phyloP scores from a whole-genome alignment of 2,113 vertebrate genomes.

The Tenrec ecaudatus region DNA sequence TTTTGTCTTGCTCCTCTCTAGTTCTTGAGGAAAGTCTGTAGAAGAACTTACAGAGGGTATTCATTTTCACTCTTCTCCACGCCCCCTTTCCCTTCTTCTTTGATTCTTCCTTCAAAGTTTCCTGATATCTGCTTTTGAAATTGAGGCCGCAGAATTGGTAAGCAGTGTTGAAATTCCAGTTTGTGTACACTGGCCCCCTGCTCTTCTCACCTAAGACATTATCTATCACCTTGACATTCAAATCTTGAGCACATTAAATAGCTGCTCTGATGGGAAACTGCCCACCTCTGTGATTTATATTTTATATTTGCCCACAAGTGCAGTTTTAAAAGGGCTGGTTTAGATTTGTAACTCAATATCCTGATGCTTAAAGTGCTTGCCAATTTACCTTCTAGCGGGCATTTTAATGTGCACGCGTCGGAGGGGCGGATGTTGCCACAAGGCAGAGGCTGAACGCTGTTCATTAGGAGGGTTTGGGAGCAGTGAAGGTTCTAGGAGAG shows the following conservation, averaged over 20 bases:
- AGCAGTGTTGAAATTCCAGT: constrained; percentile 14
- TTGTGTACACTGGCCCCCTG: background rate
- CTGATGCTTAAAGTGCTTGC: constrained; percentile 3
- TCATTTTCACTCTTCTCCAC: constrained; percentile 47
- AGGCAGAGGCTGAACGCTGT: background rate
- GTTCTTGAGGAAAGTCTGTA: constrained; percentile 67
- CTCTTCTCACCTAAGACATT: background rate
- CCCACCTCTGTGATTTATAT: background rate
- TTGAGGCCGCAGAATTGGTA: background rate
- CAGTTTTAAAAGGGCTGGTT: background rate
- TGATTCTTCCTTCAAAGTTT: constrained; percentile 26
- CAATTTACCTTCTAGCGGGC: background rate
- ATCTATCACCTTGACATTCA: background rate
- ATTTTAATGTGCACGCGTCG: background rate
- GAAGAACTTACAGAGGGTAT: constrained; percentile 74
- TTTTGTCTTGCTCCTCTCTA: constrained; percentile 59
- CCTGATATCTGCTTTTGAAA: constrained; percentile 58
- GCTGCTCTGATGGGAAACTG: background rate
- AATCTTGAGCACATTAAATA: background rate
- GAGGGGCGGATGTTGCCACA: background rate
- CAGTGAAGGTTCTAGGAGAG: background rate
- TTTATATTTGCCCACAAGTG: background rate
- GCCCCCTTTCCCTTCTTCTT: constrained; percentile 24
- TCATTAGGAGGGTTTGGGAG: background rate
- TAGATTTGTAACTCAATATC: background rate